Percentiles rank a stretch among this genome's conserved stretches.
These are phyloP conservation scores for Oplegnathus fasciatus DNA, from an alignment of 2,113 vertebrate genomes.

Conservation along the genomic window DNA sequence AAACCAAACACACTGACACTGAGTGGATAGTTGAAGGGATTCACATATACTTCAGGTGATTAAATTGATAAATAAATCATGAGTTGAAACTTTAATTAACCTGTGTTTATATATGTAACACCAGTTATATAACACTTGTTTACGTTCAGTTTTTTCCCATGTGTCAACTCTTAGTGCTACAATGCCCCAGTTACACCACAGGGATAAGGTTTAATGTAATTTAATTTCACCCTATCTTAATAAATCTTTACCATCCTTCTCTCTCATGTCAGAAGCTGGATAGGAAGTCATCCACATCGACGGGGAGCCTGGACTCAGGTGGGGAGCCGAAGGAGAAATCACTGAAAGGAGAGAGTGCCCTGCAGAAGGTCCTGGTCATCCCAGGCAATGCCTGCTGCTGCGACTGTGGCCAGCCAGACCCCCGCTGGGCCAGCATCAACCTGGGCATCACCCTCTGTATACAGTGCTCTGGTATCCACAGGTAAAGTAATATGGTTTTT, in stretches of 20 bases:
- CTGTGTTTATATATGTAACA: not conserved
- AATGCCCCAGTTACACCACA: not conserved
- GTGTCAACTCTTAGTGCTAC: not conserved
- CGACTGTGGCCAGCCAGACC: constrained; percentile 94
- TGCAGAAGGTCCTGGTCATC: constrained; percentile 92
- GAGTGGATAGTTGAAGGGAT: not conserved
- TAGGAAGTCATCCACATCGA: constrained; percentile 91
- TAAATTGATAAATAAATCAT: not conserved
- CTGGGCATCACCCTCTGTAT: constrained; percentile 97
- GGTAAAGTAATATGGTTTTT: constrained; percentile 80
- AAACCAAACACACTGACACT: constrained; percentile 28
- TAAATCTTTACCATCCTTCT: not conserved
- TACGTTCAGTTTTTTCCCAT: constrained; percentile 4
- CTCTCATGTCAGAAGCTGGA: constrained; percentile 88
- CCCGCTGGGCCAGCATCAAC: constrained; percentile 98
- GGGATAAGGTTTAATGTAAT: not conserved
- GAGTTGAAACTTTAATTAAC: not conserved
- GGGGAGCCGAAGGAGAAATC: constrained; percentile 91
- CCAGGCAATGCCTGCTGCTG: constrained; percentile 93
- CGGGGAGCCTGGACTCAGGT: constrained; percentile 91
- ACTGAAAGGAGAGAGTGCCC: constrained; percentile 93
- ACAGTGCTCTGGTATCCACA: constrained; percentile 98
- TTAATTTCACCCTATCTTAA: not conserved
- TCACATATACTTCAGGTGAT: not conserved
- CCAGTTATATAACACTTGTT: not conserved